These are phyloP conservation scores for Imbricaverruca yamaguchii DNA, from an alignment of 2,888 invertebrate genomes.

Conservation along the genomic window DNA sequence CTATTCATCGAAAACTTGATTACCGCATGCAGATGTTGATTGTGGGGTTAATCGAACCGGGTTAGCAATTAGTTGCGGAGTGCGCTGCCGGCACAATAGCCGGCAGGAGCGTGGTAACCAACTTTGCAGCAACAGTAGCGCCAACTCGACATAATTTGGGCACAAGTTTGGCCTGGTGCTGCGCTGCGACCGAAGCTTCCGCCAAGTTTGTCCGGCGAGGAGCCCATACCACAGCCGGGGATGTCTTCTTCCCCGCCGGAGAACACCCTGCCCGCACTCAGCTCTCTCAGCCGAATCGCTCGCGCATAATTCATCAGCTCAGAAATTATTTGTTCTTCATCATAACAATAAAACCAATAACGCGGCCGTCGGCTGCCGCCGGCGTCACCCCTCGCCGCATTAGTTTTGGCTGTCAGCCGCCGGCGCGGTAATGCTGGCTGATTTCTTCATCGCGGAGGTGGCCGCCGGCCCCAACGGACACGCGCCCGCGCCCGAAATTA, in stretches of 20 bases:
- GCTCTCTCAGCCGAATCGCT: not conserved
- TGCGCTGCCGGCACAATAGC: not conserved
- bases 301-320: constrained; percentile 15
- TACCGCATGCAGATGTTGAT: not conserved
- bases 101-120: not conserved
- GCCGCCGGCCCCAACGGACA: not conserved
- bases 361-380: not conserved
- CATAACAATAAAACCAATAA: constrained; percentile 10
- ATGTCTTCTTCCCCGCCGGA: not conserved
- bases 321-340: constrained; percentile 19
- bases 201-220: not conserved
- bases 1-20: not conserved
- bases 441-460: constrained; percentile 14
- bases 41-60: not conserved
- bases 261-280: not conserved
- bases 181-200: too few species aligned
- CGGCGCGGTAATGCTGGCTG: not conserved
- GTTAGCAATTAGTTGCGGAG: not conserved
- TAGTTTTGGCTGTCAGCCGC: constrained; percentile 5
- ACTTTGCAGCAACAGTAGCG: not conserved
- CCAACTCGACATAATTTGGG: not conserved
- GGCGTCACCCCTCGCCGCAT: not conserved
- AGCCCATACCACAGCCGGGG: not conserved
- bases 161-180: too few species aligned
- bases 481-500: not conserved